Conservation (phyloP, 2,888 invertebrate species). For the Dryobota labecula region DNA sequence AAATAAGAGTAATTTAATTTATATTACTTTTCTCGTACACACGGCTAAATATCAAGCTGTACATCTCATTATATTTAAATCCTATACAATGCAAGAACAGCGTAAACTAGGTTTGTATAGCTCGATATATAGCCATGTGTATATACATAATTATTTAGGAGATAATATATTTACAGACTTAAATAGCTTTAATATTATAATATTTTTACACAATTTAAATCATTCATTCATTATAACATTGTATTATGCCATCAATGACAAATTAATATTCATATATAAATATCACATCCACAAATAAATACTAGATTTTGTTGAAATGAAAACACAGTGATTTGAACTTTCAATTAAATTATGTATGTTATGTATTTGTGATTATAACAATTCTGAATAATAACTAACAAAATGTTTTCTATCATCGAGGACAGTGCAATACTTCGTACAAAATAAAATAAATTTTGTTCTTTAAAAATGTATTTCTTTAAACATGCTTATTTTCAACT, state of each 20-base stretch:
- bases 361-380: background rate
- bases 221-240: background rate
- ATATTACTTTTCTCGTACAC: slow-evolving; percentile 5
- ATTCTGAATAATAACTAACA: background rate
- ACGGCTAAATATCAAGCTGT: no score
- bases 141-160: background rate
- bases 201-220: background rate
- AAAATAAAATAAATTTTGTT: background rate
- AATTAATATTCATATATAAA: background rate
- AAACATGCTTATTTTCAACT: no score
- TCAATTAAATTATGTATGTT: background rate
- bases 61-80: no score
- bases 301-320: background rate
- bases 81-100: no score
- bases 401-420: slow-evolving; percentile 2
- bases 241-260: background rate
- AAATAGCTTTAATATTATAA: slow-evolving; percentile 9
- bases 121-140: no score
- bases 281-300: background rate
- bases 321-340: background rate
- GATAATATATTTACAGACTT: slow-evolving; percentile 41
- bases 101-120: no score
- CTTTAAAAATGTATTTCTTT: no score
- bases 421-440: background rate
- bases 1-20: slow-evolving; percentile 23